Percentiles rank a stretch among this genome's conserved stretches.
Conservation (phyloP, 2,113 vertebrate species). For the Pterocles orientalis region DNA sequence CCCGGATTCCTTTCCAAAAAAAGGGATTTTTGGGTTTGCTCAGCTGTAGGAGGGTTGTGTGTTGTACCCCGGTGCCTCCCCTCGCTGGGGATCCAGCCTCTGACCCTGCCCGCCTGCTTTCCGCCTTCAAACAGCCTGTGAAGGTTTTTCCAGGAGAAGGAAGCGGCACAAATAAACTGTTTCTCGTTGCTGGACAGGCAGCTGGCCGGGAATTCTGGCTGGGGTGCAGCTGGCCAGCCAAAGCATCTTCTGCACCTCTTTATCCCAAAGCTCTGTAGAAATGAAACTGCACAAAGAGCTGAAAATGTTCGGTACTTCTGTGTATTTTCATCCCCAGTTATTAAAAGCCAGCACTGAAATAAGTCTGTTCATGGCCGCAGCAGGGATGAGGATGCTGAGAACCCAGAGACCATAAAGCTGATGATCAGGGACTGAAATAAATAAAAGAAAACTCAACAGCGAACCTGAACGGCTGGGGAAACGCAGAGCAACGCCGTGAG, state of each 20-base stretch:
- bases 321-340: neutral
- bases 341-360: neutral
- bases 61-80: neutral
- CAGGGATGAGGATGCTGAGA: neutral
- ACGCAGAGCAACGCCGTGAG: neutral
- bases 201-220: neutral
- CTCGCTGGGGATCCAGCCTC: rapidly evolving
- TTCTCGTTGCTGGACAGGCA: neutral
- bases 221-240: neutral
- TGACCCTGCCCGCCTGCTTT: neutral
- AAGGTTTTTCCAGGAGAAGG: neutral
- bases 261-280: neutral
- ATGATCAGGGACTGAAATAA: neutral
- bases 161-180: neutral
- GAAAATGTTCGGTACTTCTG: neutral
- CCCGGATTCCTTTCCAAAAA: neutral
- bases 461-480: neutral
- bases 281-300: neutral
- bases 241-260: neutral
- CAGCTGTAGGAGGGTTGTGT: neutral
- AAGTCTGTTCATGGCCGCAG: neutral
- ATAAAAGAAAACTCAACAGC: neutral
- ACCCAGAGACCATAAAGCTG: neutral
- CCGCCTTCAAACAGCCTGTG: neutral
- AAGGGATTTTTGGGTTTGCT: neutral